These are phyloP conservation scores for Drosophila albomicans DNA, from an alignment of 1,140 invertebrate species.

Conservation along the genomic window DNA sequence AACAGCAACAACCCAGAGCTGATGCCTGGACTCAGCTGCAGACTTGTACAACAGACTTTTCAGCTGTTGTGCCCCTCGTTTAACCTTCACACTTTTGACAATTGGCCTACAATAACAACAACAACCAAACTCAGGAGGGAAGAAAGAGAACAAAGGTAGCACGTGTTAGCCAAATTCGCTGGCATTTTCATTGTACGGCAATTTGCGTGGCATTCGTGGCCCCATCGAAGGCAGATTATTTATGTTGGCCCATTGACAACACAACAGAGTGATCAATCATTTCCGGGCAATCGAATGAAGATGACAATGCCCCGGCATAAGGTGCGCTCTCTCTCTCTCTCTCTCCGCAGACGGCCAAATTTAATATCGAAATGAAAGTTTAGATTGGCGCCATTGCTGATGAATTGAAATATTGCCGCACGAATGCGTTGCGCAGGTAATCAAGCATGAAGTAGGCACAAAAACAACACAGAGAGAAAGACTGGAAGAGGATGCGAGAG, in stretches of 20 bases:
- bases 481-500: not conserved
- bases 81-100: slow-evolving; percentile 67
- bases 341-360: slow-evolving; percentile 13
- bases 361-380: slow-evolving; percentile 77
- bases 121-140: not conserved
- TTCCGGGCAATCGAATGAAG: slow-evolving; percentile 77
- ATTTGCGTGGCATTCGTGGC: slow-evolving; percentile 35
- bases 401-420: slow-evolving; percentile 80
- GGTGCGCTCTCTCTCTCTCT: not conserved
- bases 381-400: slow-evolving; percentile 64
- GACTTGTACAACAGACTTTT: slow-evolving; percentile 2
- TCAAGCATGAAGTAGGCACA: slow-evolving; percentile 66
- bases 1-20: not conserved
- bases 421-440: slow-evolving; percentile 72
- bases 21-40: not conserved
- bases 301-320: slow-evolving; percentile 35
- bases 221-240: slow-evolving; percentile 52
- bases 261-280: slow-evolving; percentile 67
- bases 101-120: slow-evolving; percentile 31
- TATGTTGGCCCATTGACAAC: slow-evolving; percentile 60
- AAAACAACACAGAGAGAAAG: slow-evolving; percentile 7
- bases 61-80: slow-evolving; percentile 34
- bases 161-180: slow-evolving; percentile 37
- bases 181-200: slow-evolving; percentile 57
- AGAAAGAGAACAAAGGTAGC: slow-evolving; percentile 11